phyloP scores from a whole-genome alignment of 2,888 invertebrate genomes.

The Caenorhabditis drosophilae region DNA sequence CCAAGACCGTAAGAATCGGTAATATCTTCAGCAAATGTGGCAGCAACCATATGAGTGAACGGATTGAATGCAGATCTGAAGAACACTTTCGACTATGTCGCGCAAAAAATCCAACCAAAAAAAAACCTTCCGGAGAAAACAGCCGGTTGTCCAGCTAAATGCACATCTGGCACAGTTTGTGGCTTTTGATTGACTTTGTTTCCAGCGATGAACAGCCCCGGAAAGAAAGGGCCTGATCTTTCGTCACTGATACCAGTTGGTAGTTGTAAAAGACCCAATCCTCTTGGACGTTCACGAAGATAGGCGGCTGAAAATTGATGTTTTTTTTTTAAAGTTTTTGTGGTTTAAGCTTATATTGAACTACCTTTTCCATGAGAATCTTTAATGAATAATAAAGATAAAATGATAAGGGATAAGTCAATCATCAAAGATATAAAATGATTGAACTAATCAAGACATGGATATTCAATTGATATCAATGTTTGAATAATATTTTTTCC shows the following conservation, averaged over 20 bases:
- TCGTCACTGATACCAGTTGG: slow-evolving; percentile 63
- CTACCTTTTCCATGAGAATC: neutral
- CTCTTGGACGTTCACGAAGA: slow-evolving; percentile 57
- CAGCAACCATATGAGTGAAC: too few species aligned
- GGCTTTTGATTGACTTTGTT: slow-evolving; percentile 58
- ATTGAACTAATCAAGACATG: neutral
- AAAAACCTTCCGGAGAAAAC: slow-evolving; percentile 52
- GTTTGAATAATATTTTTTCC: too few species aligned
- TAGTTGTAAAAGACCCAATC: slow-evolving; percentile 54
- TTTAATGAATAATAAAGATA: too few species aligned
- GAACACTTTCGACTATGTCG: neutral
- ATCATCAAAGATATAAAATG: neutral
- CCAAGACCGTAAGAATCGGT: too few species aligned
- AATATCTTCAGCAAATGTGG: too few species aligned
- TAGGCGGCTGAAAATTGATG: slow-evolving; percentile 44
- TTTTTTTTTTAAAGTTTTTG: neutral
- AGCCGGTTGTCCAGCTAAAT: slow-evolving; percentile 56
- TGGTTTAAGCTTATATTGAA: neutral
- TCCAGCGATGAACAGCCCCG: slow-evolving; percentile 59
- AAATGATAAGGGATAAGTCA: too few species aligned
- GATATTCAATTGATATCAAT: neutral
- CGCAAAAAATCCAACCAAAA: neutral
- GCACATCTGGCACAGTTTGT: slow-evolving; percentile 54
- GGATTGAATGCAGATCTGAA: slow-evolving; percentile 58
- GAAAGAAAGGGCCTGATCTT: slow-evolving; percentile 55